Base-by-base conservation (phyloP, 1,140 invertebrate species). In the Polypedilum vanderplanki region DNA sequence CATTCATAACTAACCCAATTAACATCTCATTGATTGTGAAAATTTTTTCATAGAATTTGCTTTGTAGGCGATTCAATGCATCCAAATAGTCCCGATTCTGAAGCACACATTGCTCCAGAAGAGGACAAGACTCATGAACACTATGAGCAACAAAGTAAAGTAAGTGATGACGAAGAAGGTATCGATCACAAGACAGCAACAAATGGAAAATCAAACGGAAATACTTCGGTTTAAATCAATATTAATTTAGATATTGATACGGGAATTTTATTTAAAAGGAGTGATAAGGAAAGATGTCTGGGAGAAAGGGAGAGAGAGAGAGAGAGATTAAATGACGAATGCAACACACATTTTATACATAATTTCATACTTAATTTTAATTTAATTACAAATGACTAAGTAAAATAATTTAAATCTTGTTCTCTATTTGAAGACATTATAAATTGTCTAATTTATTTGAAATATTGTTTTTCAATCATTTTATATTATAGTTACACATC, bases 91-190 rank as follows among this genome's bases (percentile, higher is more conserved):
- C 81, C 81, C 77, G 81, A 82, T 77, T 82, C 81, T 18, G 81
- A 82, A 79, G 81, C 81, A 17, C 81, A 82, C 73, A 82, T 82
- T 22, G 79, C 82, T 78, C 81, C 81, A 57, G 79, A 81, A 22
- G 77, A 78, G 12, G 81, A 82, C 24, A 80, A 82, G 67, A 78
- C 81, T 75, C 79, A 81, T 77, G 80, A 79, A 75, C 79, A 80
- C 75, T 80, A 81, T 64, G 75, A 74, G 20, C 65, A 70, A 18
- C 65, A 70, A 9, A 70, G 20, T 70, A 70, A 70, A 70, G 20
- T 70, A 10, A 70, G 15, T 22, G 65, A 70, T 9, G 65, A 70
- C 5, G 65, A 70, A 22, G 15, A n/a, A 70, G 65, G 17, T 70
- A 22, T 9, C 10, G 65, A 70, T 18, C 17, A 18, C 18, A 22